Base-by-base conservation (phyloP, 2,888 invertebrate species). In the Eudemis profundana region DNA sequence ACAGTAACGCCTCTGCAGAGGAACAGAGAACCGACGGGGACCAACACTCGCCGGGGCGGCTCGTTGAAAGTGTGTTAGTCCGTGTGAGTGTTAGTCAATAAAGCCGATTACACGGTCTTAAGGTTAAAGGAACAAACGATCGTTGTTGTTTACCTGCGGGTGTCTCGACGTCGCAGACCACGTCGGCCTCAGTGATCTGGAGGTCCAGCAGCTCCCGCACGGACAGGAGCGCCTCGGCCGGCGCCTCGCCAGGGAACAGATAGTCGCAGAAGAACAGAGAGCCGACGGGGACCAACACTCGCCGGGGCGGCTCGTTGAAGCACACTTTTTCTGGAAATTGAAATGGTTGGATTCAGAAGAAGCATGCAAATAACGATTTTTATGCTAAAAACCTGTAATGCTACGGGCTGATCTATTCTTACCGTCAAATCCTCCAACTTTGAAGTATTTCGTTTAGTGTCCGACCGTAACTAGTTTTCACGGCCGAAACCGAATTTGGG, bases 171-270 rank as follows among this genome's bases (percentile, higher is more conserved):
- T 96, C 95, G 69, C 95, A 93, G 50, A 96, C 93, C 10, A 96
- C 94, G 72, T 95, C 93, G 5, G 94, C 93, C 74, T 95, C 95
- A 12, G 94, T 93, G 57, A 97, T 93, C 72, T 95, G 93, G 47
- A 98, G 86, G 81, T 97, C 97, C 12, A 98, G 90, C 60, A 98
- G 92, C 81, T 98, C 98, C 74, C 96, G 93, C 4, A 97, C 94
- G 1, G 97, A 96, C 40, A 95, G 93, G 44, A 96, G 92, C 0
- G 96, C 96, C 76, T 98, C 97, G 8, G 95, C 95, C 0, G 96
- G 94, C 0, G 96, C 96, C 89, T 98, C 98, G 0, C 98, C 98
- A 21, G 97, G 97, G 81, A 98, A 98, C 60, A 98, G 88, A 83
- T 98, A 98, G 84, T 98, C 98, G 57, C 97, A 97, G 36, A 98